Conservation (phyloP, 2,888 invertebrate species). For the Metellina segmentata region DNA sequence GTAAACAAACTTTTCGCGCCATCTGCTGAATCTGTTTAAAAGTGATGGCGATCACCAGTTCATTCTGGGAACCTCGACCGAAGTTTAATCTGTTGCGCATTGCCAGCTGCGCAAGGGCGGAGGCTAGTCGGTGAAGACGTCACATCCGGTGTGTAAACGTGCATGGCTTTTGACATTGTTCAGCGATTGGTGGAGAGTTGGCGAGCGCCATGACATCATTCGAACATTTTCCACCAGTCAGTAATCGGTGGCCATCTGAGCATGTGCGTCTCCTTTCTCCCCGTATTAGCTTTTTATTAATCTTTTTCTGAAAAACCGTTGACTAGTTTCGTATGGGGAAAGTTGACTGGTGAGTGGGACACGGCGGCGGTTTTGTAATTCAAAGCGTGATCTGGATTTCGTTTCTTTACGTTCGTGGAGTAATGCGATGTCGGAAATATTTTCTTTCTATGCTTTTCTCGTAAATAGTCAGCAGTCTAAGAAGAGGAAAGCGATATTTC, state of each 20-base stretch:
- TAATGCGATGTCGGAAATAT: neutral
- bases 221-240: constrained; percentile 54
- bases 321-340: constrained; percentile 20
- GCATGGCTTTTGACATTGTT: constrained; percentile 54
- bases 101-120: constrained; percentile 74
- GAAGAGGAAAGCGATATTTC: neutral
- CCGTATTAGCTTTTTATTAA: constrained; percentile 47
- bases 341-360: neutral
- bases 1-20: constrained; percentile 25
- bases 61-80: constrained; percentile 42
- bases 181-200: constrained; percentile 68
- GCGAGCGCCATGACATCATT: constrained; percentile 53
- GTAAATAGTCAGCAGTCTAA: neutral
- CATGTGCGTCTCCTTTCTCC: constrained; percentile 19
- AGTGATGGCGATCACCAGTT: neutral
- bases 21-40: neutral
- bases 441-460: neutral
- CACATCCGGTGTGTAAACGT: constrained; percentile 69
- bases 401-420: constrained; percentile 18
- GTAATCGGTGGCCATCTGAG: constrained; percentile 38
- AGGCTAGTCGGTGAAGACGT: constrained; percentile 67
- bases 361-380: constrained; percentile 16
- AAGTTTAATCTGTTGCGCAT: constrained; percentile 72
- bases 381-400: constrained; percentile 22
- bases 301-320: constrained; percentile 57